phyloP scores from a whole-genome alignment of 2,797 vertebrate genomes.

The Zalophus californianus region DNA sequence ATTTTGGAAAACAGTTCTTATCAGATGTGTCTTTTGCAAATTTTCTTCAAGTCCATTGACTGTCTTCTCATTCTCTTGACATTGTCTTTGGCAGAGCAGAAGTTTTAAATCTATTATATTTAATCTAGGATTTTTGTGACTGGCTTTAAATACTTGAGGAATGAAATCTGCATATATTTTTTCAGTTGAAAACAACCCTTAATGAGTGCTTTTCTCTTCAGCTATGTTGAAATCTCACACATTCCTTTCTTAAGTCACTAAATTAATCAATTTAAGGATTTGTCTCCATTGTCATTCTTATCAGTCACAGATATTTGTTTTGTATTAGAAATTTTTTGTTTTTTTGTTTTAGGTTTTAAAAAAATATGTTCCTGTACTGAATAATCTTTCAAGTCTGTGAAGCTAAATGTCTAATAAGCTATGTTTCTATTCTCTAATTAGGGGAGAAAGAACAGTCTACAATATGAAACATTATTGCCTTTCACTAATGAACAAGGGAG shows the following conservation, averaged over 20 bases:
- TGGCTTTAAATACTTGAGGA: constrained; percentile 81
- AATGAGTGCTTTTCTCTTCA: constrained; percentile 85
- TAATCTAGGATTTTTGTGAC: constrained; percentile 82
- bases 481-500: constrained; percentile 14
- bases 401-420: constrained; percentile 80
- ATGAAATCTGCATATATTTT: constrained; percentile 68
- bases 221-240: constrained; percentile 79
- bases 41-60: background rate
- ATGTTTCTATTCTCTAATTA: constrained; percentile 69
- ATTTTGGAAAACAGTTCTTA: background rate
- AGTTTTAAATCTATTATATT: background rate
- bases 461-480: background rate
- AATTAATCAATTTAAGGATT: constrained; percentile 86
- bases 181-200: constrained; percentile 77
- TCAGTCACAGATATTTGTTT: constrained; percentile 84
- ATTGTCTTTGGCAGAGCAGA: background rate
- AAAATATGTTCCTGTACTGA: constrained; percentile 80
- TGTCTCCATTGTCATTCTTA: constrained; percentile 85
- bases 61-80: background rate
- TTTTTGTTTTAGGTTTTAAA: constrained; percentile 46
- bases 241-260: constrained; percentile 86
- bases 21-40: background rate
- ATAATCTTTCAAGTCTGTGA: constrained; percentile 80
- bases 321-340: constrained; percentile 78
- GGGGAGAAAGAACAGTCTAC: constrained; percentile 2